Base-by-base conservation (phyloP, 2,888 invertebrate genomes). In the Aspidiotus destructor region DNA sequence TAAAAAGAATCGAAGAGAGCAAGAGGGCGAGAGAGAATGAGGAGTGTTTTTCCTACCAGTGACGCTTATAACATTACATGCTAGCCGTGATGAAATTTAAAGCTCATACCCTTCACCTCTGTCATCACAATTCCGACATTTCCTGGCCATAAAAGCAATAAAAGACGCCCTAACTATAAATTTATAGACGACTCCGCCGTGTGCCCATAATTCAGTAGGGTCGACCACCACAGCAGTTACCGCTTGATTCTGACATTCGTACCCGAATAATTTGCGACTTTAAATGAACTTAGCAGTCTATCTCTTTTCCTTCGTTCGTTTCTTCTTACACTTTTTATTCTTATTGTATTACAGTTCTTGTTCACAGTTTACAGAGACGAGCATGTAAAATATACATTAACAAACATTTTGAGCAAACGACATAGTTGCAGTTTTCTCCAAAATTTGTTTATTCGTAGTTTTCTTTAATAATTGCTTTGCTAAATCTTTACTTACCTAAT, bases 131-230 rank as follows among this genome's bases (percentile, higher is more conserved):
- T 67, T 69, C 69, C 71, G 73, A 73, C 73, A 73, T 72, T 71
- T 72, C 72, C 71, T 71, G 72, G 71, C 73, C 73, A 73, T 73
- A 73, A 73, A 73, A 73, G 73, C 73, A 73, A 73, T 73, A 73
- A 73, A 73, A 72, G 73, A 72, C 70, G 71, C 70, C 71, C 72
- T 63, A 70, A 64, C 70, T 72, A 63, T 69, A 72, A 71, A 73
- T 73, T 73, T 73, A 73, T 73, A 73, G 73, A 71, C 72, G 72
- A 62, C 68, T 68, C 44, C 60, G 69, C 72, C 72, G 68, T 70
- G 71, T 67, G 71, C 70, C 70, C 72, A 73, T 73, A 73, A 72
- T 73, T 73, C 72, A 73, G 72, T 62, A 62, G 55, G 61, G 61
- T 55, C 54, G 68, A 60, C 68, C 60, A 40, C 68, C 60, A 40